Base-by-base conservation (phyloP, 2,888 invertebrate species). In the Cacoxenus indagator region DNA sequence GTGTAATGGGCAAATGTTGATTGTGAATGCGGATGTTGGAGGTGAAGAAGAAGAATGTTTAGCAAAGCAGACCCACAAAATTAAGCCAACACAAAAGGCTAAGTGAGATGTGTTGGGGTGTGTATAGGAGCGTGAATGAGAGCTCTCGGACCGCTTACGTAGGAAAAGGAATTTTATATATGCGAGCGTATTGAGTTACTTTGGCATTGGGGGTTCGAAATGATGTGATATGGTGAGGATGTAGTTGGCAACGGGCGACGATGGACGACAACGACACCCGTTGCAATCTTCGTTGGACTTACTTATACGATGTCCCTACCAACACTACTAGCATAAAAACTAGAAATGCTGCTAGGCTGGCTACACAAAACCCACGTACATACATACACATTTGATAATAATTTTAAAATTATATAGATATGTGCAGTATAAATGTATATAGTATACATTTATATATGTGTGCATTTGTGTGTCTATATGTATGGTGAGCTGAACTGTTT, bases 371-470 rank as follows among this genome's bases (percentile, higher is more conserved):
- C 2, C 48, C 19, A 22, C 8, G 22, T 22, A 6, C 51, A 22
- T 9, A 51, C 24, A 43, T 43, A 51, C 8, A 51, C 11, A 51
- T 51, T 51, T 43, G 43, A 14, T 43, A 22, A 62, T 62, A 37
- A 55, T 55, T 55, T 55, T 55, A 55, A 55, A 55, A 55, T 55
- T 55, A 55, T 55, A 61, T 43, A 24, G 9, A n/a, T 61, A 59
- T 22, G 43, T 22, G 19, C 4, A n/a, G n/a, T 37, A 43, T 22
- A 61, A 0, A 61, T 22, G 11, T 4, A 43, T 22, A 26, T 24
- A 24, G 19, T 57, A 19, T 27, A 31, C 29, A n/a, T 57, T n/a
- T 64, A 65, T 73, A 59, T 70, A 22, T 64, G 26, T 70, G 31
- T 67, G 31, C 14, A 26, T 51, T 51, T 51, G 22, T 17, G 51